Conservation (phyloP, 1,140 invertebrate species). For the Diorhabda sublineata region DNA sequence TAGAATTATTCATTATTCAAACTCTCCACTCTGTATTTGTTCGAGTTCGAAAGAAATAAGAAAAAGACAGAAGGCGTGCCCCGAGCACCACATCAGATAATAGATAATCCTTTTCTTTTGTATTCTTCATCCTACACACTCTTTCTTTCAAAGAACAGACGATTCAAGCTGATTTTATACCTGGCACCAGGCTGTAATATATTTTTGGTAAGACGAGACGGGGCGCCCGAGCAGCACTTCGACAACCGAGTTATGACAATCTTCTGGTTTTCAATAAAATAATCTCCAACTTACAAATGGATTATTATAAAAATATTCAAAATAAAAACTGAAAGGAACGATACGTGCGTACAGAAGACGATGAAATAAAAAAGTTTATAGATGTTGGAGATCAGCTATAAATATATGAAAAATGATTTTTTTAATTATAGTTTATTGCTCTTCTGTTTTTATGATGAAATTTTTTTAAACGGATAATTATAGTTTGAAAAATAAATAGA, state of each 20-base stretch:
- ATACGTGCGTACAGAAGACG: background rate
- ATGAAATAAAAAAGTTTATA: no score
- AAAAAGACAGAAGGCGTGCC: conserved; percentile 21
- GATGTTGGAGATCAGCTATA: no score
- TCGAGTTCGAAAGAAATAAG: background rate
- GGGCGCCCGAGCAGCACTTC: conserved; percentile 10
- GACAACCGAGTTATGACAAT: background rate
- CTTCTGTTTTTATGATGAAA: no score
- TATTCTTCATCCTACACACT: conserved; percentile 14
- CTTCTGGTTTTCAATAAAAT: conserved; percentile 16
- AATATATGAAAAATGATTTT: no score
- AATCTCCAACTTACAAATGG: conserved; percentile 15
- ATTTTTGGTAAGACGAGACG: background rate
- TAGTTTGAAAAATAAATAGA: no score
- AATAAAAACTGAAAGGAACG: background rate
- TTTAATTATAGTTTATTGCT: no score
- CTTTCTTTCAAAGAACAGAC: background rate
- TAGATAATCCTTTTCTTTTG: conserved; percentile 21
- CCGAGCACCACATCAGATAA: conserved; percentile 21
- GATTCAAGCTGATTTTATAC: background rate
- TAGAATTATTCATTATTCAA: no score
- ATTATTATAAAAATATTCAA: conserved; percentile 11
- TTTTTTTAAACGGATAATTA: no score
- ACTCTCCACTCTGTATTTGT: no score
- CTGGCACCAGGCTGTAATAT: conserved; percentile 6